Evolutionary conservation across 2,888 invertebrate species (phyloP).

Genomic region (Epicampocera succincta): DNA sequence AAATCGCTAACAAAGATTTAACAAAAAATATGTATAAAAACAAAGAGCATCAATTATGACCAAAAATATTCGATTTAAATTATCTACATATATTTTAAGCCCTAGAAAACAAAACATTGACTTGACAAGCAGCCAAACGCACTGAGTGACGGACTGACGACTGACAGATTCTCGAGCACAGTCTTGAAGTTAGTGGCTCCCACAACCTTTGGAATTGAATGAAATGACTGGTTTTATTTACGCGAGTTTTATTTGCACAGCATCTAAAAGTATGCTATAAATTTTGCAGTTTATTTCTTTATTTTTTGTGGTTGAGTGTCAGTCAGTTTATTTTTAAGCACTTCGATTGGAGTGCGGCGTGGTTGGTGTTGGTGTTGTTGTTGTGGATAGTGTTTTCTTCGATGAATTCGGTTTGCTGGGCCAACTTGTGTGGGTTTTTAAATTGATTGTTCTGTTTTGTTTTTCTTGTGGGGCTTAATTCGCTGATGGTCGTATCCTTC

Average conservation of each 20-base stretch:
- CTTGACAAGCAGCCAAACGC: not conserved
- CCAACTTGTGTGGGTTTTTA: slow-evolving; percentile 61
- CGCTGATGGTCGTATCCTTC: slow-evolving; percentile 20
- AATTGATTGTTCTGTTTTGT: slow-evolving; percentile 1
- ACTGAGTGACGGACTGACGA: not conserved
- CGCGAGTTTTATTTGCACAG: slow-evolving; percentile 13
- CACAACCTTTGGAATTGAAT: slow-evolving; percentile 28
- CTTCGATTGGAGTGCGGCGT: too few relatives aligned
- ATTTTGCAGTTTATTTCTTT: slow-evolving; percentile 33
- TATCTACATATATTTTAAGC: too few relatives aligned
- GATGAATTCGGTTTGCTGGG: not conserved
- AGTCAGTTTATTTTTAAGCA: not conserved
- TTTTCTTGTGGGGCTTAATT: slow-evolving; percentile 6
- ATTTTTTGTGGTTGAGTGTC: not conserved
- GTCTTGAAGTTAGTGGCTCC: slow-evolving; percentile 8
- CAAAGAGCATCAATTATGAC: too few relatives aligned
- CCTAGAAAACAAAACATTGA: not conserved
- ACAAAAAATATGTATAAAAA: not conserved
- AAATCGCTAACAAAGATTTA: slow-evolving; percentile 46
- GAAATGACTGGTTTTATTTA: slow-evolving; percentile 3
- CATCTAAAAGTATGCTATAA: slow-evolving; percentile 63
- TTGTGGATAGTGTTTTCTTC: slow-evolving; percentile 13
- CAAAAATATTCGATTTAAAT: too few relatives aligned
- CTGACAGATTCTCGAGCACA: not conserved
- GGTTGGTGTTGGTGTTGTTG: slow-evolving; percentile 6